Evolutionary conservation across 2,888 invertebrate genomes (phyloP).

Genomic region (Dolichomitus sp.): DNA sequence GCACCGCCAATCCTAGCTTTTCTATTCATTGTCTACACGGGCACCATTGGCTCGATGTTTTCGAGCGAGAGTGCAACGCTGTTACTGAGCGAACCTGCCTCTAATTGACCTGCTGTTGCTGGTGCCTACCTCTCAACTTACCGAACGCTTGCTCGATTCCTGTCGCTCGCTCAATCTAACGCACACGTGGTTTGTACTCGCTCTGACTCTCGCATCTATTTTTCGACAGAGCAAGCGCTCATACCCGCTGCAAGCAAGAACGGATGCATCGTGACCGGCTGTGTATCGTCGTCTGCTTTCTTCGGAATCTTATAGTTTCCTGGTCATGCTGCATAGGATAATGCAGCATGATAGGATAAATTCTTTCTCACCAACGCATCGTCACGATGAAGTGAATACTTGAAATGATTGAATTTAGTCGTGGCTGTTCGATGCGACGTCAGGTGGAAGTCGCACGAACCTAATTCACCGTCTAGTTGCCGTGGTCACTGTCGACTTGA

Average conservation of each 20-base stretch:
- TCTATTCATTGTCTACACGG: slow-evolving; percentile 80
- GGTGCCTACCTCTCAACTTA: background rate
- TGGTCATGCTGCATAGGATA: background rate
- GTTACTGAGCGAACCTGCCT: slow-evolving; percentile 32
- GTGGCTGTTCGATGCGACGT: background rate
- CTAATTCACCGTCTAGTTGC: background rate
- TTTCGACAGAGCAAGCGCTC: background rate
- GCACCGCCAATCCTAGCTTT: slow-evolving; percentile 75
- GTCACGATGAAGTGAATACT: background rate
- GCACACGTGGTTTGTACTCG: background rate
- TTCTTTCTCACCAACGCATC: background rate
- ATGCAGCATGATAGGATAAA: too few relatives aligned
- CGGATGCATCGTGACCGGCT: background rate
- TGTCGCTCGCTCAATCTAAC: background rate
- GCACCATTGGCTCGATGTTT: slow-evolving; percentile 72
- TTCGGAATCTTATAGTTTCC: background rate
- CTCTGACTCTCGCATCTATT: background rate
- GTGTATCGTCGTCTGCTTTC: background rate
- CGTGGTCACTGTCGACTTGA: background rate
- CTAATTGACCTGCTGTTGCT: slow-evolving; percentile 15
- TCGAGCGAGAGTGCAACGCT: slow-evolving; percentile 16
- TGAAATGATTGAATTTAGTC: background rate
- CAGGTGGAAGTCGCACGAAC: background rate
- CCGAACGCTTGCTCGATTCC: background rate
- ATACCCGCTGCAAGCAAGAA: slow-evolving; percentile 13